These are phyloP conservation scores for Macrobrachium nipponense DNA, from an alignment of 1,140 invertebrate species.

Conservation along the genomic window DNA sequence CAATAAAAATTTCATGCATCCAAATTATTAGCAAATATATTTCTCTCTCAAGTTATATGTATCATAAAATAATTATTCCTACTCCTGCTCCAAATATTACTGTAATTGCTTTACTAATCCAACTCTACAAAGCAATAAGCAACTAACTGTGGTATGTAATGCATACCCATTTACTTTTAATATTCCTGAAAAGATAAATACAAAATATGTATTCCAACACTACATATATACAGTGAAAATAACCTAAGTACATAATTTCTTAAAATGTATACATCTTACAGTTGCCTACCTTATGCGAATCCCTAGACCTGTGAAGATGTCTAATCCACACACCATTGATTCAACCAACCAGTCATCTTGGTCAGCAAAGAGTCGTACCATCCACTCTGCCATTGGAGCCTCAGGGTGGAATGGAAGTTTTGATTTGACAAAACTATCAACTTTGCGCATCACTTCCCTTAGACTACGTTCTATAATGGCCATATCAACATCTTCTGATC, in stretches of 20 bases:
- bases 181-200: no score
- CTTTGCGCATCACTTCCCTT: slow-evolving; percentile 78
- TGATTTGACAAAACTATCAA: slow-evolving; percentile 86
- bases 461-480: slow-evolving; percentile 87
- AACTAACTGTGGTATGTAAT: no score
- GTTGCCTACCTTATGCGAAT: slow-evolving; percentile 81
- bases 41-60: no score
- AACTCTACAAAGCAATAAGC: no score
- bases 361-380: slow-evolving; percentile 89
- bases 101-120: no score
- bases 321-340: slow-evolving; percentile 90
- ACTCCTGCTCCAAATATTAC: no score
- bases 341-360: slow-evolving; percentile 92
- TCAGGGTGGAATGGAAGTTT: slow-evolving; percentile 87
- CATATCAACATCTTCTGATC: slow-evolving; percentile 81
- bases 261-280: slow-evolving; percentile 63
- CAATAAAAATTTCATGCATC: no score
- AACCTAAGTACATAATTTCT: no score
- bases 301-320: slow-evolving; percentile 83
- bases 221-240: background rate
- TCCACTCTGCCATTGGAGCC: slow-evolving; percentile 86
- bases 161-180: no score
- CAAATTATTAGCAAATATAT: no score
- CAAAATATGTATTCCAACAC: background rate
- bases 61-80: no score